These are phyloP conservation scores for Erpetoichthys calabaricus DNA, from an alignment of 2,797 vertebrate species.

Conservation along the genomic window DNA sequence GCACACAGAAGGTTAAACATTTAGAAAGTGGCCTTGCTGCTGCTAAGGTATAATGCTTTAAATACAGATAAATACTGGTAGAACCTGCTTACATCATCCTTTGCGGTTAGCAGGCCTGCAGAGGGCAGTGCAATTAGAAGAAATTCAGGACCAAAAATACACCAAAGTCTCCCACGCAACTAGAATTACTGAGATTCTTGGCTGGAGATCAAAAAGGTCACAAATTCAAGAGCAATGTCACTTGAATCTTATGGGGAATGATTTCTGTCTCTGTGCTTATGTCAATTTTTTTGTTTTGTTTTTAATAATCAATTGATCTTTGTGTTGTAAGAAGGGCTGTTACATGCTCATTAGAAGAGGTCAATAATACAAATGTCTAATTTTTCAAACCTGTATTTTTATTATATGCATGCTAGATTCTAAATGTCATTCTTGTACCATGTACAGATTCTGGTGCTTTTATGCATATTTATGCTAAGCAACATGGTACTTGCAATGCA, in stretches of 20 bases:
- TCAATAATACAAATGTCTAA: conserved; percentile 27
- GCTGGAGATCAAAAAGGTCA: conserved; percentile 49
- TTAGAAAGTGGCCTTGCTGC: too few relatives aligned
- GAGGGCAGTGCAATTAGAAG: conserved; percentile 56
- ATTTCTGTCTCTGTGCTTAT: conserved; percentile 4
- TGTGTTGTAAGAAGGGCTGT: conserved; percentile 33
- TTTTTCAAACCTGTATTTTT: conserved; percentile 36
- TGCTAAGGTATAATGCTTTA: conserved; percentile 4
- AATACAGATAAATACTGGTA: conserved; percentile 27
- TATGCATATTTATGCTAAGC: too few relatives aligned
- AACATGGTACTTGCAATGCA: too few relatives aligned
- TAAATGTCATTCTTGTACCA: conserved; percentile 4
- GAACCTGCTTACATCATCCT: conserved; percentile 55
- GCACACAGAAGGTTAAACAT: too few relatives aligned
- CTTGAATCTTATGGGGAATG: conserved; percentile 30
- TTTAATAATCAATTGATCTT: conserved; percentile 45
- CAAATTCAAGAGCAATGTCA: conserved; percentile 43
- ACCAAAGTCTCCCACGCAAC: conserved; percentile 40
- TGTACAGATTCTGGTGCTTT: neutral
- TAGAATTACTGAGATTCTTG: conserved; percentile 57
- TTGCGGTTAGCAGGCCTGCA: conserved; percentile 44
- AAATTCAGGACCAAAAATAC: conserved; percentile 16
- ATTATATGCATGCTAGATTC: conserved; percentile 10
- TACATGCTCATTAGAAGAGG: conserved; percentile 24
- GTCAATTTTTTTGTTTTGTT: conserved; percentile 29